Conservation (phyloP, 2,797 vertebrate species). For the Acrossocheilus wenchowensis region DNA sequence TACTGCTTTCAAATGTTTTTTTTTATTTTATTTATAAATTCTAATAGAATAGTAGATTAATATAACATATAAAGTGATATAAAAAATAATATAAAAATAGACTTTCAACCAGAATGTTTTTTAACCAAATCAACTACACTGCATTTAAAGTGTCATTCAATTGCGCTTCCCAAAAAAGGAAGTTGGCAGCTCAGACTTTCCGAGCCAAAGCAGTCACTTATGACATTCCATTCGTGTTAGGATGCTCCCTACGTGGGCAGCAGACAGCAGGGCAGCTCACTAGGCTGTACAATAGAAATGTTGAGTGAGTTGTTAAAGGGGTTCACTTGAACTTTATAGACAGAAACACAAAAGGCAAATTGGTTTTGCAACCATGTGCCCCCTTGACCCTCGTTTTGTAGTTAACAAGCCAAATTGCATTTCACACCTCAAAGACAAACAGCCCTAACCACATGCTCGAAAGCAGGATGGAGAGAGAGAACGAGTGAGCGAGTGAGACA, state of each 20-base stretch:
- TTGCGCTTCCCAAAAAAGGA: not conserved
- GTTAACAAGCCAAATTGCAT: constrained; percentile 60
- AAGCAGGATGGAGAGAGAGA: constrained; percentile 23
- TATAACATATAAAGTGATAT: no score
- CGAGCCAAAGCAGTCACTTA: not conserved
- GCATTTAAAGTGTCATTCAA: not conserved
- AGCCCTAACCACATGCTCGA: constrained; percentile 8
- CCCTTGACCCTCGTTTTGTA: constrained; percentile 48
- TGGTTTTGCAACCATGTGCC: constrained; percentile 47
- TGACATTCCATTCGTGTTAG: not conserved
- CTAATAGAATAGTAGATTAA: no score
- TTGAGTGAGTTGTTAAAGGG: constrained; percentile 38
- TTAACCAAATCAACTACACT: not conserved
- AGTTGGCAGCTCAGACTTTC: not conserved
- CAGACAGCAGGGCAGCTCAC: not conserved
- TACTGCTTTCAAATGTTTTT: no score
- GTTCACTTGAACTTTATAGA: constrained; percentile 50
- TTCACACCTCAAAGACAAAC: constrained; percentile 50
- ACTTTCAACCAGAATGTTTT: not conserved
- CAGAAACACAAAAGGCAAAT: constrained; percentile 52
- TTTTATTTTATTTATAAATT: no score
- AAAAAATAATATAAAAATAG: not conserved
- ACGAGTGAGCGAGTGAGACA: constrained; percentile 8
- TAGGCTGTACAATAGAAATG: not conserved
- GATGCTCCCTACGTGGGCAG: not conserved